Evolutionary conservation across 2,113 vertebrate genomes (phyloP).

Genomic region (Aegithalos caudatus): DNA sequence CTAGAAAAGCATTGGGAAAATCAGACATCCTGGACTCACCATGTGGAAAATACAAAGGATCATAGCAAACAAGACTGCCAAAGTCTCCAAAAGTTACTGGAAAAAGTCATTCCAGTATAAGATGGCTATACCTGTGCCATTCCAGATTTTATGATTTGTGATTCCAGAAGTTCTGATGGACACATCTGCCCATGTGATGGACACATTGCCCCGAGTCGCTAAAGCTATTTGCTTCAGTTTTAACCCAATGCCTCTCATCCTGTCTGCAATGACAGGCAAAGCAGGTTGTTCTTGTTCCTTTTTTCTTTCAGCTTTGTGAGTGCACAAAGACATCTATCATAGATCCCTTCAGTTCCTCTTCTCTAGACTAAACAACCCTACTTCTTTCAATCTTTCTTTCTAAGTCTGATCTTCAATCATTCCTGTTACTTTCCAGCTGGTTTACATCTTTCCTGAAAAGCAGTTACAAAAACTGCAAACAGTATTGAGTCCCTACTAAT

Average conservation of each 20-base stretch:
- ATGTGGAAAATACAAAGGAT: constrained; percentile 5
- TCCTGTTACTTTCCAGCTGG: constrained; percentile 36
- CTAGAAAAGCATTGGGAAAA: neutral
- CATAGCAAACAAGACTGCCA: neutral
- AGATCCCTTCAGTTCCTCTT: neutral
- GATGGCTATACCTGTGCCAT: neutral
- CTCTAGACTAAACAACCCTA: constrained; percentile 53
- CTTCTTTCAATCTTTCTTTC: constrained; percentile 36
- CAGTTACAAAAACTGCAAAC: constrained; percentile 3
- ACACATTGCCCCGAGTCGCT: rapidly evolving
- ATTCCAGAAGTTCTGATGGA: neutral
- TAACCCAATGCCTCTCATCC: neutral
- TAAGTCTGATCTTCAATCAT: constrained; percentile 32
- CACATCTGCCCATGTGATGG: neutral
- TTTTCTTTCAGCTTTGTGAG: neutral
- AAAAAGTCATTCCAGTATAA: neutral
- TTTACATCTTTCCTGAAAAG: constrained; percentile 49
- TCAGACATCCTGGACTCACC: neutral
- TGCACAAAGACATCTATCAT: constrained; percentile 6
- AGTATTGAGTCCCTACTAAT: neutral
- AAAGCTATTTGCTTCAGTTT: neutral
- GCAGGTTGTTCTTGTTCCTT: neutral
- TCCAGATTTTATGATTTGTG: neutral
- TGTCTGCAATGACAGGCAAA: neutral
- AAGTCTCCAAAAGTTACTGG: neutral